Percentiles rank a stretch among this genome's conserved stretches.
These are phyloP conservation scores for Engystomops pustulosus DNA, from an alignment of 2,113 vertebrate species.

Conservation along the genomic window DNA sequence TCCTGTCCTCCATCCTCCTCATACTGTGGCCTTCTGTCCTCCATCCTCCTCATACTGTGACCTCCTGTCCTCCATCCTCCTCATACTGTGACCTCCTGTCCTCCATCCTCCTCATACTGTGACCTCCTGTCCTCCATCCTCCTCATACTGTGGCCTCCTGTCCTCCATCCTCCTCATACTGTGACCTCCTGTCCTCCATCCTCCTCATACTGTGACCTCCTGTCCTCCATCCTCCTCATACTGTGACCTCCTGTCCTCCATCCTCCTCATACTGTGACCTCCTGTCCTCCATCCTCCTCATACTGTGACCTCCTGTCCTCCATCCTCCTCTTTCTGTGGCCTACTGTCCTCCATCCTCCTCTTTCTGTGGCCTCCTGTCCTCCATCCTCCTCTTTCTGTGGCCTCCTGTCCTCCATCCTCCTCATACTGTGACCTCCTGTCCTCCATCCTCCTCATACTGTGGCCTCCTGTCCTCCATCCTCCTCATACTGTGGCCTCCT, in stretches of 20 bases:
- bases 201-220: neutral
- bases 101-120: neutral
- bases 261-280: too few species aligned
- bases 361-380: neutral
- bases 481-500: too few species aligned
- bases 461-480: too few species aligned
- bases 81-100: neutral
- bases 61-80: neutral
- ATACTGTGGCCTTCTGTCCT: too few species aligned
- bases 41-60: too few species aligned
- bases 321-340: neutral
- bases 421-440: too few species aligned
- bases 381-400: neutral
- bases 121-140: neutral
- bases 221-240: neutral
- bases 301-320: neutral
- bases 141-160: too few species aligned
- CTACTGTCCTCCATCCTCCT: neutral
- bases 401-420: neutral
- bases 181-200: neutral
- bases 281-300: neutral
- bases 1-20: too few species aligned
- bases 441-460: neutral
- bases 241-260: too few species aligned
- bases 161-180: too few species aligned